phyloP scores from a whole-genome alignment of 2,888 invertebrate species.

The Gastracanthus pulcherrimus region DNA sequence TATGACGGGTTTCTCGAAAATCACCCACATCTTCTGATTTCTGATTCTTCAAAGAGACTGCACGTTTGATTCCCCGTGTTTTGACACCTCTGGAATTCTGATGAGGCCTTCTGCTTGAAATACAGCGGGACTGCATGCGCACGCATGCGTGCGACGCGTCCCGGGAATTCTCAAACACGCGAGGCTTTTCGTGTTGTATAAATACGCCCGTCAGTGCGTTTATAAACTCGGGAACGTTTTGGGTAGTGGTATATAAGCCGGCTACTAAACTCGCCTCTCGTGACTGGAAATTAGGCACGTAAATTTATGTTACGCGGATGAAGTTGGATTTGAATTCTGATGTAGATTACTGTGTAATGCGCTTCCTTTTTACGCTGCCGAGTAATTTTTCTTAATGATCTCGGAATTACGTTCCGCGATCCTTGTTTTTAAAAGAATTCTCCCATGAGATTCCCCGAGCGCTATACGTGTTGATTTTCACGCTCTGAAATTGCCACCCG shows the following conservation, averaged over 20 bases:
- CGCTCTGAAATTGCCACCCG: not conserved
- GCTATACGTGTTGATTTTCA: too few relatives aligned
- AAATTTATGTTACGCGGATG: conserved; percentile 17
- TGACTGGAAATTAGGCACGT: not conserved
- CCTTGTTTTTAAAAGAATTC: not conserved
- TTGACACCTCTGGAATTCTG: conserved; percentile 12
- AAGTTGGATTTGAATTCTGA: too few relatives aligned
- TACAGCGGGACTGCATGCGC: not conserved
- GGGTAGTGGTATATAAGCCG: too few relatives aligned
- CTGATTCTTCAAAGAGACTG: not conserved
- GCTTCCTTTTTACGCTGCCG: not conserved
- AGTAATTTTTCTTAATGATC: not conserved
- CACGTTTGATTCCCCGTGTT: not conserved
- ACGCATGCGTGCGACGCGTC: not conserved
- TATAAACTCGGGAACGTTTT: too few relatives aligned
- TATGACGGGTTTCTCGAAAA: too few relatives aligned
- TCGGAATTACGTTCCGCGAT: not conserved
- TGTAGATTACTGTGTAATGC: too few relatives aligned
- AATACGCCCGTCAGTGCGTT: too few relatives aligned
- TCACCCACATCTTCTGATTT: not conserved
- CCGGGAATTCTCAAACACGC: too few relatives aligned
- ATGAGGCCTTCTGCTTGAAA: not conserved
- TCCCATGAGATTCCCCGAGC: not conserved
- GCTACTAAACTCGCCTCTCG: too few relatives aligned
- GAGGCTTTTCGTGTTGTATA: too few relatives aligned